These are phyloP conservation scores for Apodemus agrarius DNA, from an alignment of 2,797 vertebrate genomes.

Conservation along the genomic window DNA sequence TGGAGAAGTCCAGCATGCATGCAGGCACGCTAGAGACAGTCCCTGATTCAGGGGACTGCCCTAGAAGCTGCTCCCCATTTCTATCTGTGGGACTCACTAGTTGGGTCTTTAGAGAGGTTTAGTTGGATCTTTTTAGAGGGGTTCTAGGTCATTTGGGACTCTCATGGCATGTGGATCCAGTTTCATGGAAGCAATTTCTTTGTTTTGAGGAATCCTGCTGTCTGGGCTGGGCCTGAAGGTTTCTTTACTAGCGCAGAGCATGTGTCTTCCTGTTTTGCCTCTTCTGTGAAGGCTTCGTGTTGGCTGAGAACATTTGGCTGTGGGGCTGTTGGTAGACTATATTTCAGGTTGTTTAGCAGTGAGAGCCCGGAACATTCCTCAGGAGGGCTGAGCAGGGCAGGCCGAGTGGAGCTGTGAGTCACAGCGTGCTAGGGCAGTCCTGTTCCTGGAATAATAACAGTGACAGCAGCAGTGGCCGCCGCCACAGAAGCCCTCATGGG, in stretches of 20 bases:
- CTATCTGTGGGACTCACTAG: not conserved
- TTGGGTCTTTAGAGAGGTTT: not conserved
- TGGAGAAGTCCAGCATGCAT: not conserved
- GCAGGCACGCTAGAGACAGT: not conserved
- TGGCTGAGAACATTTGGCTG: not conserved
- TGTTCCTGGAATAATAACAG: conserved; percentile 55
- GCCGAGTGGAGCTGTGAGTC: conserved; percentile 59
- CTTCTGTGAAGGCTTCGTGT: not conserved
- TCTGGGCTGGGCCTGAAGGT: not conserved
- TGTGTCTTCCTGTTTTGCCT: conserved; percentile 8
- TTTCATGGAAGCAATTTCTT: not conserved
- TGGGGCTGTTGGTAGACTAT: not conserved
- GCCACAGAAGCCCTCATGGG: conserved; percentile 51
- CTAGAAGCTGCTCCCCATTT: not conserved
- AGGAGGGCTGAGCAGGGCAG: conserved; percentile 43
- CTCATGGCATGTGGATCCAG: not conserved
- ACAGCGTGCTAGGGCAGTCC: conserved; percentile 30
- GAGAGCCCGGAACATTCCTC: not conserved
- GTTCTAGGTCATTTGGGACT: not conserved
- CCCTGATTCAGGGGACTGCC: not conserved
- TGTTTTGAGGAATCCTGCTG: not conserved
- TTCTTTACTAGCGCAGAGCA: not conserved
- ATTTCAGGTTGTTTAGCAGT: not conserved
- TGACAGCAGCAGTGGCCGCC: not conserved
- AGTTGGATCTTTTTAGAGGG: not conserved